Conservation (phyloP, 2,797 vertebrate genomes). For the Bucorvus abyssinicus region DNA sequence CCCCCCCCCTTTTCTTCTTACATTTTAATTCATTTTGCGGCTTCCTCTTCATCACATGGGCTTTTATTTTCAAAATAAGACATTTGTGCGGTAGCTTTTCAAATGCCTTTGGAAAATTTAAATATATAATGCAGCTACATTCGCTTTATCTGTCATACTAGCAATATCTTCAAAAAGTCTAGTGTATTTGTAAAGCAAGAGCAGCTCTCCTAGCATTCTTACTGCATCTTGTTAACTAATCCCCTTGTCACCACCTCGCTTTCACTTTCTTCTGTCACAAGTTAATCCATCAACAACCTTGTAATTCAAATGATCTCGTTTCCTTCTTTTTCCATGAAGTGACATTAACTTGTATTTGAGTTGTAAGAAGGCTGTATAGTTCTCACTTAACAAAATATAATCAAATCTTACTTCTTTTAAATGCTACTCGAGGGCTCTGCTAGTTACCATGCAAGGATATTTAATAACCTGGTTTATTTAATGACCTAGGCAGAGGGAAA, state of each 20-base stretch:
- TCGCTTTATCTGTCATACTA: constrained; percentile 54
- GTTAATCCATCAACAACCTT: constrained; percentile 56
- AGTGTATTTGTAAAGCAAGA: constrained; percentile 46
- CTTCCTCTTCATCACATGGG: not conserved
- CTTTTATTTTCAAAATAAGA: constrained; percentile 71
- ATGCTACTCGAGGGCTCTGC: not conserved
- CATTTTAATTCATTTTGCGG: constrained; percentile 48
- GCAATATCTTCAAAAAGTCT: constrained; percentile 58
- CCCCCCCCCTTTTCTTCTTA: constrained; percentile 12
- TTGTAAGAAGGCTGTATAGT: constrained; percentile 28
- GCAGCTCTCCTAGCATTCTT: constrained; percentile 45
- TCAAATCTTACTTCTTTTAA: constrained; percentile 40
- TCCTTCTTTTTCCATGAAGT: constrained; percentile 9
- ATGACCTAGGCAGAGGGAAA: not conserved
- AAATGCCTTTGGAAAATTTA: constrained; percentile 62
- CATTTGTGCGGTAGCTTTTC: constrained; percentile 41
- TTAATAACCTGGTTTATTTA: constrained; percentile 6
- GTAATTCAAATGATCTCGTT: constrained; percentile 66
- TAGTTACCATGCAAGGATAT: not conserved
- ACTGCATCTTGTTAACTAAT: constrained; percentile 57
- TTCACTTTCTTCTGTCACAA: constrained; percentile 56
- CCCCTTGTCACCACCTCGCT: constrained; percentile 55
- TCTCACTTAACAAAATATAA: constrained; percentile 41
- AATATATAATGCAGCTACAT: constrained; percentile 53
- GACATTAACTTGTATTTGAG: constrained; percentile 51